Evolutionary conservation across 2,888 invertebrate species (phyloP), one percentile per base, ranked within the genome.

Genomic region (Lissocephala sabroskyi): DNA sequence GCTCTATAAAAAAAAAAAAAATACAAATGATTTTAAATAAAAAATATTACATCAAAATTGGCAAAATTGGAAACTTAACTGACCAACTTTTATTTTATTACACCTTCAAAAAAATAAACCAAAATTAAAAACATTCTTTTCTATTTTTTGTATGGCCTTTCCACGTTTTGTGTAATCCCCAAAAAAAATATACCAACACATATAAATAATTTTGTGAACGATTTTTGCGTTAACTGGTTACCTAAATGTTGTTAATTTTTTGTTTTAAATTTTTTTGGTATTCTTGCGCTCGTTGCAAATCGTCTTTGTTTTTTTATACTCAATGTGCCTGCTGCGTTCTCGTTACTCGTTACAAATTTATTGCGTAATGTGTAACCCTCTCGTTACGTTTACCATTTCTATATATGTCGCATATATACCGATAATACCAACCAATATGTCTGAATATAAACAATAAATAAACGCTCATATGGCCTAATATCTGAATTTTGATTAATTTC

Each of bases 171-270:
- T n/a, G n/a, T n/a, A n/a, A n/a, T n/a, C 49, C 39, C 35, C 37
- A 46, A 47, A 48, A 35, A 46, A 55, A 26, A 46, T 45, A 56
- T 56, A n/a, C n/a, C n/a, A n/a, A n/a, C n/a, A n/a, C n/a, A n/a
- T n/a, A 55, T 65, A 61, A 65, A 73, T 74, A 71, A 74, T 73
- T 76, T 68, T 74, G 73, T 68, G 13, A 7, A 17, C 13, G 0
- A 35, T 14, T 35, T 17, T 17, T 10, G 9, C 11, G 13, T 32
- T 32, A 32, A 32, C 13, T 49, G 50, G 13, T 68, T 75, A 59
- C n/a, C 55, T 77, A 74, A 79, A 79, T 78, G 79, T 78, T 78
- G 78, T 79, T 75, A 62, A n/a, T 76, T 68, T 60, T 56, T 18
- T n/a, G 10, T 52, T 56, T 47, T 43, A 29, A 18, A 30, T 23